Base-by-base conservation (phyloP, 2,113 vertebrate genomes). In the Erythrocercus mccallii region DNA sequence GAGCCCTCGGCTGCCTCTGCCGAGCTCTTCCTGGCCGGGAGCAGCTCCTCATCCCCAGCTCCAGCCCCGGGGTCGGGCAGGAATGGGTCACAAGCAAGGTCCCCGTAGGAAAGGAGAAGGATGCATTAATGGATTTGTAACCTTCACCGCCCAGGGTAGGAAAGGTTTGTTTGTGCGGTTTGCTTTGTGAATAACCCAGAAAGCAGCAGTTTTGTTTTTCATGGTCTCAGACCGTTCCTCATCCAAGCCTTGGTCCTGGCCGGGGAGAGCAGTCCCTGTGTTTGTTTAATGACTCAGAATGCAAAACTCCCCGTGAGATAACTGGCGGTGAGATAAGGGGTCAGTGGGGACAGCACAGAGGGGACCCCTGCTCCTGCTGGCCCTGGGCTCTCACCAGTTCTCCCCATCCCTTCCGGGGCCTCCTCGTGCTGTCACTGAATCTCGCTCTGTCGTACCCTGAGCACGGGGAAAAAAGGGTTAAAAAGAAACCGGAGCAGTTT, bases 381-480 rank as follows among this genome's bases (percentile, higher is more conserved):
- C 42, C 38, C 50, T 22, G 47, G 61, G 24, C 5, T 58, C 24
- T 51, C 56, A 6, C 12, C 44, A 11, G 1, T 30, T 1, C 1
- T 17, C 42, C 56, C 24, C 47, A 17, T 16, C 85, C 61, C 1
- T 6, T 2, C 40, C 7, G 58, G 61, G 17, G 6, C 6, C 47
- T 21, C 57, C 57, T 47, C 42, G 0, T 12, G 58, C 54, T 22
- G 11, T 0, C 10, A 2, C 24, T 25, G 0, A 0, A 1, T 6
- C 3, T 23, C 3, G 2, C 61, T 2, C 12, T 3, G 60, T 0
- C 5, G 24, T 6, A 2, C 10, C 31, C 28, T 0, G 20, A 42
- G 65, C 0, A 25, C 66, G 42, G 10, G 10, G 8, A 10, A 24
- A 50, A 87, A 86, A 15, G 53, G 40, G 44, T 94, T 94, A 22